These are phyloP conservation scores for Drosophila sproati DNA, from an alignment of 1,140 invertebrate species.

Conservation along the genomic window DNA sequence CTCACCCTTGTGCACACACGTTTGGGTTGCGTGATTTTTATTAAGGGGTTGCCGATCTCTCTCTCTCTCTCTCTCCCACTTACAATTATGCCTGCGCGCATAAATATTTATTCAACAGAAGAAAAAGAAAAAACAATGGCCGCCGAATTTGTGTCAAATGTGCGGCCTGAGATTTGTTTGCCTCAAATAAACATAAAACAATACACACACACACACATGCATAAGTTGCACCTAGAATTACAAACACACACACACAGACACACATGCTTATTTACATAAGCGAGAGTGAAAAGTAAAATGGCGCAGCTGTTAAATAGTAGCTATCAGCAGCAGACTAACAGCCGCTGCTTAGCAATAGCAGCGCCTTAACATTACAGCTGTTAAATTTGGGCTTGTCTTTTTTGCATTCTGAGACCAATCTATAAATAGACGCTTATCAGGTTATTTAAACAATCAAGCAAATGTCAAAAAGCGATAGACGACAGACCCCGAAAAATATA, in stretches of 20 bases:
- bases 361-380: slow-evolving; percentile 27
- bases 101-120: slow-evolving; percentile 61
- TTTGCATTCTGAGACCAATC: background rate
- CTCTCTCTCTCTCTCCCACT: background rate
- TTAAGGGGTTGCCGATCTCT: slow-evolving; percentile 47
- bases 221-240: slow-evolving; percentile 15
- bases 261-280: slow-evolving; percentile 7
- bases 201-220: slow-evolving; percentile 19
- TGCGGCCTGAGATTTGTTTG: slow-evolving; percentile 71
- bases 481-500: slow-evolving; percentile 17
- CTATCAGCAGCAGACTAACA: slow-evolving; percentile 7
- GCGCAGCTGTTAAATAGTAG: slow-evolving; percentile 17
- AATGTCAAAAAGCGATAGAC: slow-evolving; percentile 42
- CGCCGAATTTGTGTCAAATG: slow-evolving; percentile 75
- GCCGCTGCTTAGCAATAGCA: slow-evolving; percentile 16
- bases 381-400: slow-evolving; percentile 28
- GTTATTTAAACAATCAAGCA: slow-evolving; percentile 30
- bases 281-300: slow-evolving; percentile 34
- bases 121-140: slow-evolving; percentile 33
- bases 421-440: slow-evolving; percentile 46
- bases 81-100: slow-evolving; percentile 50
- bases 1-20: slow-evolving; percentile 29
- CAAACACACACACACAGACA: slow-evolving; percentile 7
- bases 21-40: slow-evolving; percentile 54
- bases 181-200: slow-evolving; percentile 60